Evolutionary conservation across 2,888 invertebrate species (phyloP), one percentile per base, ranked within the genome.

Genomic region (Clostera curtula): DNA sequence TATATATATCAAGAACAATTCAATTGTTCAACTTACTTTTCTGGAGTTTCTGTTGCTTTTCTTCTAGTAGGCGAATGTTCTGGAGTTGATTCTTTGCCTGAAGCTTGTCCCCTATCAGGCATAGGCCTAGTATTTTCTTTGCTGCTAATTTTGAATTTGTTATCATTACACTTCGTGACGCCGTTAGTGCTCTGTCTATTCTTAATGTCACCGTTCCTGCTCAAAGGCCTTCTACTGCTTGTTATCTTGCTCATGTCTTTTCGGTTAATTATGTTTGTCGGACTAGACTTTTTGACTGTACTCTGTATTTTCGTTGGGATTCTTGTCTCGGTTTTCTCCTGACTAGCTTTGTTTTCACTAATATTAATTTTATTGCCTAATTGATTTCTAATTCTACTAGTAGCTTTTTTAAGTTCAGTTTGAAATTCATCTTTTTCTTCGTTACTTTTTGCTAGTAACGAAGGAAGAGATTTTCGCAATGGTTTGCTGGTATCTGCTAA

Each of bases 11-110:
- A 3, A 10, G 9, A 1, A 2, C 6, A 15, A 9, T n/a, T n/a
- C n/a, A n/a, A n/a, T n/a, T n/a, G n/a, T n/a, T 1, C 4, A 7
- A 7, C 3, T 3, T 5, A 1, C 22, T 59, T 35, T 3, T 46
- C 38, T 14, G 43, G 56, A 12, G 47, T 50, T 19, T 59, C 34
- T 3, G 46, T 39, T 16, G 64, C 67, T 24, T 66, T 68, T 30
- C 64, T 66, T 36, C 85, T 76, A 2, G 75, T 85, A 1, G 87
- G 86, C 1, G 86, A 85, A 55, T 85, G 85, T 63, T 89, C 88
- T 1, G 88, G 87, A 1, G 87, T 86, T 1, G 88, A 89, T 56
- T 89, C 88, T 43, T 88, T 88, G 1, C 88, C 89, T 4, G 87
- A 87, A 1, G 87, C 87, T 50, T 87, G 87, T 16, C 87, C 87